Conservation (phyloP, 92 coral and sea anemone genomes). For the Palythoa caribaeorum region DNA sequence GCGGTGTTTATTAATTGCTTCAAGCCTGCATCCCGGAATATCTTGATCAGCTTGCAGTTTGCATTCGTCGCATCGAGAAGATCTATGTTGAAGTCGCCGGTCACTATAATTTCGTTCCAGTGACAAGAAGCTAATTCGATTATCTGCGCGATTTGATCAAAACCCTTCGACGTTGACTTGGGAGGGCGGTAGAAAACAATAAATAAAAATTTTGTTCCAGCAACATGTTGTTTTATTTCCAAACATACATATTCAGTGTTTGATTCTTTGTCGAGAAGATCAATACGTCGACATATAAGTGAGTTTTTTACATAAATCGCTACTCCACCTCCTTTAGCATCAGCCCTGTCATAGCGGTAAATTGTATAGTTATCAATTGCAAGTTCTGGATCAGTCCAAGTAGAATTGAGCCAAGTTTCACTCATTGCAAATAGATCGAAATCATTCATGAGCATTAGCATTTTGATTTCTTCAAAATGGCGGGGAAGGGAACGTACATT, state of each 20-base stretch:
- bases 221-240: conserved; percentile 52
- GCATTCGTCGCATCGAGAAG: conserved; percentile 11
- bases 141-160: conserved; percentile 21
- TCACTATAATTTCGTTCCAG: conserved; percentile 32
- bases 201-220: conserved; percentile 55
- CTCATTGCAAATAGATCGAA: conserved; percentile 34
- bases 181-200: conserved; percentile 54
- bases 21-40: not conserved
- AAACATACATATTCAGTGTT: conserved; percentile 32
- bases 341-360: conserved; percentile 42
- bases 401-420: conserved; percentile 48
- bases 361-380: conserved; percentile 20
- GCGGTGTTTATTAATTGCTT: conserved; percentile 19
- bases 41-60: not conserved
- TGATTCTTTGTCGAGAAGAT: conserved; percentile 29
- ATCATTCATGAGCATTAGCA: conserved; percentile 2
- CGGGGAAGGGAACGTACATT: conserved; percentile 46
- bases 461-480: conserved; percentile 26
- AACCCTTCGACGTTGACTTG: conserved; percentile 23
- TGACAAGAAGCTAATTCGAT: conserved; percentile 23
- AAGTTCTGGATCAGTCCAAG: conserved; percentile 39
- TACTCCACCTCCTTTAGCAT: conserved; percentile 51
- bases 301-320: conserved; percentile 49
- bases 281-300: conserved; percentile 40
- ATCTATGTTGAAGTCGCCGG: conserved; percentile 46